Evolutionary conservation across 2,888 invertebrate species (phyloP).

Genomic region (Pherbina coryleti): DNA sequence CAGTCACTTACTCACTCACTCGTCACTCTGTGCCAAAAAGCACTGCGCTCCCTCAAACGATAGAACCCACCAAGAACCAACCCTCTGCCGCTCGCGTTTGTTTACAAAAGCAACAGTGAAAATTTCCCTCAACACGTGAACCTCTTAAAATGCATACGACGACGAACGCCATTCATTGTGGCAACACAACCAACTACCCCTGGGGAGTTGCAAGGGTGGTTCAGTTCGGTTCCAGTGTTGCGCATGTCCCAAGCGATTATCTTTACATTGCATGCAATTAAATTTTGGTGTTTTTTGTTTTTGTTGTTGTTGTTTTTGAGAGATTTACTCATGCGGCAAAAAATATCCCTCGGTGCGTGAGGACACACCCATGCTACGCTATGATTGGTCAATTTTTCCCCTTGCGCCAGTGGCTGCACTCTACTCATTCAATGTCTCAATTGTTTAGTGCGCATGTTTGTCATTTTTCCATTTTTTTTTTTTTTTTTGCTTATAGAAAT

Average conservation of each 20-base stretch:
- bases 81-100: slow-evolving; percentile 43
- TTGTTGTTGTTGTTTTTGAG: slow-evolving; percentile 40
- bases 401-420: slow-evolving; percentile 42
- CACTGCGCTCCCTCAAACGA: not conserved
- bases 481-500: not conserved
- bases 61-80: slow-evolving; percentile 50
- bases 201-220: slow-evolving; percentile 3
- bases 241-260: slow-evolving; percentile 65
- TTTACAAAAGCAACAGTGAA: slow-evolving; percentile 39
- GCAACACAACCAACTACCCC: not conserved
- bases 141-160: slow-evolving; percentile 13
- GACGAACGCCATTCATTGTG: slow-evolving; percentile 24
- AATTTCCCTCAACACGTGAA: slow-evolving; percentile 42
- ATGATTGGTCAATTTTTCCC: slow-evolving; percentile 62
- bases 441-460: slow-evolving; percentile 55
- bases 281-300: slow-evolving; percentile 40
- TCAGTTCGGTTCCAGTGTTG: slow-evolving; percentile 36
- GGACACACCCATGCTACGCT: slow-evolving; percentile 59
- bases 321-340: slow-evolving; percentile 59
- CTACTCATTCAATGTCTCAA: not conserved
- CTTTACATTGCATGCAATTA: slow-evolving; percentile 40
- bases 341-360: slow-evolving; percentile 54
- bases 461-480: slow-evolving; percentile 46
- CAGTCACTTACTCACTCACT: not conserved
- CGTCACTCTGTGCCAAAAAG: not conserved